phyloP scores from a whole-genome alignment of 2,888 invertebrate species.

The Ectemnius cavifrons region DNA sequence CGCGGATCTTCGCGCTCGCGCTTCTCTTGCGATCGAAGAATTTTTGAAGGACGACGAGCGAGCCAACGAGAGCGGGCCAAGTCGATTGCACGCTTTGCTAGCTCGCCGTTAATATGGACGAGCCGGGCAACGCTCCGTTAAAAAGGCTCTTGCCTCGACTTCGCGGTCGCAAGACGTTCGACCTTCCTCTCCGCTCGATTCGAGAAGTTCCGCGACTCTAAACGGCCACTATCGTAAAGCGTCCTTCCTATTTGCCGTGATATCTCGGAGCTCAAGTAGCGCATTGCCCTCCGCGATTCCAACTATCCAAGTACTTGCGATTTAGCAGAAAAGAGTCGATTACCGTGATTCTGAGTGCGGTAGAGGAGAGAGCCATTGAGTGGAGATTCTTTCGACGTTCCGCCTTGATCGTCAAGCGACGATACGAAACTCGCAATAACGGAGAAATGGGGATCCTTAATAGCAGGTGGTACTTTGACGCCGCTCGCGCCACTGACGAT shows the following conservation, averaged over 20 bases:
- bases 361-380: too few species aligned
- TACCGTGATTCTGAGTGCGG: too few species aligned
- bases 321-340: too few species aligned
- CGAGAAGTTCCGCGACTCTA: slow-evolving; percentile 10
- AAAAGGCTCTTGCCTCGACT: slow-evolving; percentile 32
- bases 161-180: slow-evolving; percentile 14
- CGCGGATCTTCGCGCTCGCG: slow-evolving; percentile 50
- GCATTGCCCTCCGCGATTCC: too few species aligned
- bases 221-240: slow-evolving; percentile 7
- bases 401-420: slow-evolving; percentile 58
- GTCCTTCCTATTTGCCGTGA: not conserved
- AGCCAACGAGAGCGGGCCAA: slow-evolving; percentile 32
- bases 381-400: slow-evolving; percentile 49
- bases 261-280: not conserved
- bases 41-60: slow-evolving; percentile 56
- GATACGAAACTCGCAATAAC: slow-evolving; percentile 63
- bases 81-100: slow-evolving; percentile 54
- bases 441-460: slow-evolving; percentile 70
- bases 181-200: not conserved
- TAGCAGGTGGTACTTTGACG: slow-evolving; percentile 84
- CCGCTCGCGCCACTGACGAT: slow-evolving; percentile 87
- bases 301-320: too few species aligned
- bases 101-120: slow-evolving; percentile 49
- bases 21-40: slow-evolving; percentile 51
- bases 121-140: slow-evolving; percentile 27